Conservation (phyloP, 2,888 invertebrate genomes). For the Anagyrus pseudococci region DNA sequence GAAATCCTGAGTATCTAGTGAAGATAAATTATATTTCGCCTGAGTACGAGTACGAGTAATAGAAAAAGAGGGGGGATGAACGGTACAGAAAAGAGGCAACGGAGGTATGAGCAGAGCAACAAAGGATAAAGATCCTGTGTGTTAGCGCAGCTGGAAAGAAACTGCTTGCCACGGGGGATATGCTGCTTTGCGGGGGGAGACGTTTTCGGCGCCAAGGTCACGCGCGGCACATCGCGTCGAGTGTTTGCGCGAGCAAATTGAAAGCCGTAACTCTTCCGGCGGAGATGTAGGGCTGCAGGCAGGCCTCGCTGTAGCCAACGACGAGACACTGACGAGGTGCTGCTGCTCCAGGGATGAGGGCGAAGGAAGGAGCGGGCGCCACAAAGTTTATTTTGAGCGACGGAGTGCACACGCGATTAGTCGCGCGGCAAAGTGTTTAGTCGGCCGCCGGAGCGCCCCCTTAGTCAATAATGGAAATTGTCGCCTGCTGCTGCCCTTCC, state of each 20-base stretch:
- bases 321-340: not conserved
- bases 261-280: conserved; percentile 52
- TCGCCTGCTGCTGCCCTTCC: conserved; percentile 22
- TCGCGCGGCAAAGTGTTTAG: conserved; percentile 38
- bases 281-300: no score
- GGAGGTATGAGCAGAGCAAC: no score
- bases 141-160: no score
- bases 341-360: conserved; percentile 1
- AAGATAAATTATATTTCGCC: no score
- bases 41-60: no score
- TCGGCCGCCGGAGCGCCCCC: conserved; percentile 30
- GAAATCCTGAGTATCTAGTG: no score
- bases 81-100: no score
- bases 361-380: conserved; percentile 10
- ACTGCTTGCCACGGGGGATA: no score
- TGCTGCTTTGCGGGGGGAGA: no score
- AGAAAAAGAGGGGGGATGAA: no score
- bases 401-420: conserved; percentile 37
- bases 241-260: conserved; percentile 53
- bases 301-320: no score
- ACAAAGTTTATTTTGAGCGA: conserved; percentile 28
- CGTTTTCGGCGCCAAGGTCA: not conserved
- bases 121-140: no score
- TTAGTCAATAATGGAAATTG: conserved; percentile 12
- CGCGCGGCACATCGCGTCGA: conserved; percentile 32